These are phyloP conservation scores for Megalops cyprinoides DNA, from an alignment of 2,797 vertebrate genomes.

Conservation along the genomic window DNA sequence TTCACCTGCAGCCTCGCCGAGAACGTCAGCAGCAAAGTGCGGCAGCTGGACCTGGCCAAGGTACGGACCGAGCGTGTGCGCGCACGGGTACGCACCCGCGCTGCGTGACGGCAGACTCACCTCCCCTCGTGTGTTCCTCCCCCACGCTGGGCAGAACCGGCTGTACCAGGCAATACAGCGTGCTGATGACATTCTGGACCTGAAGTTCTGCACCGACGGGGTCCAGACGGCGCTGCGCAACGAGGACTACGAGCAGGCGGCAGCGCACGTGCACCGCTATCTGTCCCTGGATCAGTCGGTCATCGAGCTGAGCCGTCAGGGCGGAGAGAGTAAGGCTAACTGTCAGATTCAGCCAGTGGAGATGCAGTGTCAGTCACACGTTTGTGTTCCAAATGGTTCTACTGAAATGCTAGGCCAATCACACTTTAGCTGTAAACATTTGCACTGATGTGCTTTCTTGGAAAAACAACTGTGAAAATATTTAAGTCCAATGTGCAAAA, in stretches of 20 bases:
- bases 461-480: no score
- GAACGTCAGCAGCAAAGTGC: slow-evolving; percentile 95
- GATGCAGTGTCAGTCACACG: no score
- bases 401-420: no score
- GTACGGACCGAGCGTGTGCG: slow-evolving; percentile 59
- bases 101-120: no score
- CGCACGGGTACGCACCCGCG: no score
- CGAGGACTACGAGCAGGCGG: slow-evolving; percentile 95
- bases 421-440: no score
- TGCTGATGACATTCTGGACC: slow-evolving; percentile 93
- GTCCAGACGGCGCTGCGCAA: slow-evolving; percentile 90
- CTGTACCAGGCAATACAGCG: slow-evolving; percentile 97
- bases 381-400: no score
- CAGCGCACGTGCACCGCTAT: slow-evolving; percentile 95
- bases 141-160: slow-evolving; percentile 78
- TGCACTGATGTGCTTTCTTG: no score
- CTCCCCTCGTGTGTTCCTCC: neutral
- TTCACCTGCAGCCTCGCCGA: slow-evolving; percentile 97
- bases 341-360: no score
- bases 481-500: no score
- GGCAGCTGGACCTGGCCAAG: slow-evolving; percentile 96
- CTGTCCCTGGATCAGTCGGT: slow-evolving; percentile 96
- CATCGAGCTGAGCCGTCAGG: slow-evolving; percentile 95
- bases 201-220: slow-evolving; percentile 98
- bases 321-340: slow-evolving; percentile 84